Evolutionary conservation across 2,113 vertebrate genomes (phyloP).

Genomic region (Chionodraco myersi): DNA sequence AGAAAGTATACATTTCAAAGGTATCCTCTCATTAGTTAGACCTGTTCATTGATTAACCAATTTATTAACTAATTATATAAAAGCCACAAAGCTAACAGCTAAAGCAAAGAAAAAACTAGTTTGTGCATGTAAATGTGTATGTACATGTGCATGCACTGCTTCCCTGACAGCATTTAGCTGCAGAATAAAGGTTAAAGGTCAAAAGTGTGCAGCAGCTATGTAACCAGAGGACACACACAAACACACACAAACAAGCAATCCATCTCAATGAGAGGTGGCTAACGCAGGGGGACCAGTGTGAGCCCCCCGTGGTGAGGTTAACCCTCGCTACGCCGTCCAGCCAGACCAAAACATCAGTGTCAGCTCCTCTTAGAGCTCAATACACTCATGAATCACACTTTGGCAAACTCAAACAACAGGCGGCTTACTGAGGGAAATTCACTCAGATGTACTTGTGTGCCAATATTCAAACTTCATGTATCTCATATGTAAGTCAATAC

Average conservation of each 20-base stretch:
- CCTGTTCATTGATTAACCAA: not conserved
- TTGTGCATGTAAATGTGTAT: conserved; percentile 5
- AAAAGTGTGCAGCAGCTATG: conserved; percentile 58
- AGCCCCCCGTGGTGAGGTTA: conserved; percentile 54
- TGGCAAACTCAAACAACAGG: conserved; percentile 1
- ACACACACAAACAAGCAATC: conserved; percentile 48
- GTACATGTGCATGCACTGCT: conserved; percentile 5
- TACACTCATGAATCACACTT: conserved; percentile 16
- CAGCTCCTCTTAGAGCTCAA: conserved; percentile 43
- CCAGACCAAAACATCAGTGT: conserved; percentile 57
- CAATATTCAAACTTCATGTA: not conserved
- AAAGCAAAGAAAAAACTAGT: not conserved
- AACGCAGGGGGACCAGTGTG: conserved; percentile 35
- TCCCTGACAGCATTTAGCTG: conserved; percentile 24
- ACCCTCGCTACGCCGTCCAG: conserved; percentile 36
- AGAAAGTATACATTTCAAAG: not conserved
- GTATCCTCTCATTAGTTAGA: not conserved
- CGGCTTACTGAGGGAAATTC: not conserved
- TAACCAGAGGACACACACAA: conserved; percentile 1
- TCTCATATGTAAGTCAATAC: not conserved
- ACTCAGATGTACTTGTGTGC: not conserved
- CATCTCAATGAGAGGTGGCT: conserved; percentile 63
- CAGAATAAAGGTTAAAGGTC: conserved; percentile 43
- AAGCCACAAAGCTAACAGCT: not conserved
- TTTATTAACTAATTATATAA: not conserved